These are phyloP conservation scores for Rhodophaea formosa DNA, from an alignment of 2,888 invertebrate genomes.

Conservation along the genomic window DNA sequence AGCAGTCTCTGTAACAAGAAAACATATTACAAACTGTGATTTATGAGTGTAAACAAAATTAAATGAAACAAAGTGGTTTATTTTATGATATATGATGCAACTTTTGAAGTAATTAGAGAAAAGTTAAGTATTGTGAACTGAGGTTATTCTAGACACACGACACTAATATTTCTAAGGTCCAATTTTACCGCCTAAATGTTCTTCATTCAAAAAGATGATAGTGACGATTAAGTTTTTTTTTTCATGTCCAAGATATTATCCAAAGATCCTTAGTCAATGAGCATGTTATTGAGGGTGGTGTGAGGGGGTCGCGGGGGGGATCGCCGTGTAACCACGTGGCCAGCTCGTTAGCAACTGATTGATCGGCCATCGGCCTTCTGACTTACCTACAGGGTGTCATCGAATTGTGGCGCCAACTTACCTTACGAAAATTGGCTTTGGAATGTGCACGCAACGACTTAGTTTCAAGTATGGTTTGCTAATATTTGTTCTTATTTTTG, in stretches of 20 bases:
- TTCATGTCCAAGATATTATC: conserved; percentile 14
- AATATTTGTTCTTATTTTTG: too few relatives aligned
- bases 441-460: neutral
- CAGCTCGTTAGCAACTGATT: conserved; percentile 76
- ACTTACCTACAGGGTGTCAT: conserved; percentile 52
- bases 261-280: conserved; percentile 21
- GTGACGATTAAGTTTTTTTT: conserved; percentile 7
- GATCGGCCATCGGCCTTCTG: conserved; percentile 66
- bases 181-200: too few relatives aligned
- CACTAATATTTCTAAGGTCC: too few relatives aligned
- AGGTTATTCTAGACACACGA: too few relatives aligned
- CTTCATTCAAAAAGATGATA: neutral
- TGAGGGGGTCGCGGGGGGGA: conserved; percentile 24
- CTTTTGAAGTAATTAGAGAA: too few relatives aligned
- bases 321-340: conserved; percentile 50
- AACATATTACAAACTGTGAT: neutral
- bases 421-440: neutral
- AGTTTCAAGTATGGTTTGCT: too few relatives aligned
- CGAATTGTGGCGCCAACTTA: neutral
- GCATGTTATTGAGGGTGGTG: conserved; percentile 33
- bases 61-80: too few relatives aligned
- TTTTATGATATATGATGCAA: too few relatives aligned
- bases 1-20: neutral
- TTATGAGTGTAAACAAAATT: neutral
- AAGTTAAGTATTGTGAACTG: too few relatives aligned